A percentile compares a stretch with the other conserved stretches of the same genome.
Evolutionary conservation across 1,140 invertebrate species (phyloP).

Genomic region (Dendroctonus valens): DNA sequence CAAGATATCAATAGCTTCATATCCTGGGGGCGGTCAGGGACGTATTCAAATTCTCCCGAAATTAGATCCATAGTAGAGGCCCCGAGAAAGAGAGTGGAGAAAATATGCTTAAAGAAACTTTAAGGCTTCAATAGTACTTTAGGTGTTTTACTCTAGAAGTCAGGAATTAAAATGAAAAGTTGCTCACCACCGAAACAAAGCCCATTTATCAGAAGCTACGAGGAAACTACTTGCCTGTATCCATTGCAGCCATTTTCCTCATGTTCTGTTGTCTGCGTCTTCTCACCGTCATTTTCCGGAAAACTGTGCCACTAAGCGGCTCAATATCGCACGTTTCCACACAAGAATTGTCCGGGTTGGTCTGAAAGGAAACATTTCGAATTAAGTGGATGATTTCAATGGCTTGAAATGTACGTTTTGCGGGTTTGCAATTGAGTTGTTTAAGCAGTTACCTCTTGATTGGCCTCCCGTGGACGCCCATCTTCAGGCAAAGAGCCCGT

Average conservation of each 20-base stretch:
- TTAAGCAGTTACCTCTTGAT: constrained; percentile 10
- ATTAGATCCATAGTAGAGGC: too few species aligned
- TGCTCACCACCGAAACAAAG: too few species aligned
- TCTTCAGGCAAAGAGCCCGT: constrained; percentile 32
- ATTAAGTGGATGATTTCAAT: too few species aligned
- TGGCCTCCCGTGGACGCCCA: neutral
- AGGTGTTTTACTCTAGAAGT: too few species aligned
- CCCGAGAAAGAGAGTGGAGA: too few species aligned
- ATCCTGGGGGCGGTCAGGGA: too few species aligned
- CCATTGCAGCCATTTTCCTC: constrained; percentile 46
- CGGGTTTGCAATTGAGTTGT: neutral
- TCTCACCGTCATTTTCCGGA: constrained; percentile 54
- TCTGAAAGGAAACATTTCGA: neutral
- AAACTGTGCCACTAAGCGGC: constrained; percentile 51
- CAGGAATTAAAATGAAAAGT: too few species aligned
- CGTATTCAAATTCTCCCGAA: too few species aligned
- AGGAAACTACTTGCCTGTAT: constrained; percentile 42
- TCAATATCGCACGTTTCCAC: constrained; percentile 51
- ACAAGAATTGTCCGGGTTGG: constrained; percentile 2
- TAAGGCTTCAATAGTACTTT: too few species aligned
- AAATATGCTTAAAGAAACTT: too few species aligned
- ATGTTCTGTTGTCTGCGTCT: constrained; percentile 47
- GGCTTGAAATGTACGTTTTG: neutral
- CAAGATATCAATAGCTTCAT: too few species aligned
- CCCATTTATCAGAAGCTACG: too few species aligned